Percentiles rank a stretch among this genome's conserved stretches.
Conservation (phyloP, 2,888 invertebrate species). For the Epinotia nisella region DNA sequence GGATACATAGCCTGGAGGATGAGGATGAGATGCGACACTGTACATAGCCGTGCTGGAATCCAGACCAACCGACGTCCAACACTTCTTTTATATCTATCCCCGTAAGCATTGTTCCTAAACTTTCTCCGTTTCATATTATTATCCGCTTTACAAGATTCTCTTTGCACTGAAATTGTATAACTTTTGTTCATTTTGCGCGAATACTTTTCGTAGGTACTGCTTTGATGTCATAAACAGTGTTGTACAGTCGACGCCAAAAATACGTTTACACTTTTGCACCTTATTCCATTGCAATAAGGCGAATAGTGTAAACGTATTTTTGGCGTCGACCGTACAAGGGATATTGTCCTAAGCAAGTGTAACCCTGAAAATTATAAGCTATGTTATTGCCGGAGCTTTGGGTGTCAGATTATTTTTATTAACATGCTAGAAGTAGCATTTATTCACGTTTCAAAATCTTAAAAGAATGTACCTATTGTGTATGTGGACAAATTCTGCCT, state of each 20-base stretch:
- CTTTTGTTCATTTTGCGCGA: slow-evolving; percentile 35
- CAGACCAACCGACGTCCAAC: neutral
- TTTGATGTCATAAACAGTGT: slow-evolving; percentile 31
- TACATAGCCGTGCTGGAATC: neutral
- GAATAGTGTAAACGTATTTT: no score
- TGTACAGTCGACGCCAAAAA: no score
- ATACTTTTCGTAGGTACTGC: slow-evolving; percentile 20
- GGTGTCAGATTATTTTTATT: neutral
- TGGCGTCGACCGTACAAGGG: no score
- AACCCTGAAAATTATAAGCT: neutral
- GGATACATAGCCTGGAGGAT: no score
- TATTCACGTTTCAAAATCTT: neutral
- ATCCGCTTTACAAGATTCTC: slow-evolving; percentile 36
- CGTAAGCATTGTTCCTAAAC: slow-evolving; percentile 44
- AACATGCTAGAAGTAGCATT: neutral
- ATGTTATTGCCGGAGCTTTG: neutral
- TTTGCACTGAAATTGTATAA: slow-evolving; percentile 32
- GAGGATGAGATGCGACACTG: no score
- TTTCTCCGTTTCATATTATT: slow-evolving; percentile 41
- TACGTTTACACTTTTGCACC: no score
- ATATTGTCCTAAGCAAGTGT: neutral
- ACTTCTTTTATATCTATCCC: slow-evolving; percentile 35
- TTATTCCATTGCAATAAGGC: no score
- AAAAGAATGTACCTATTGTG: neutral
- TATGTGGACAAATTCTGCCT: no score